Percentiles rank a stretch among this genome's conserved stretches.
These are phyloP conservation scores for Lasioglossum leucozonium DNA, from an alignment of 2,888 invertebrate species.

Conservation along the genomic window DNA sequence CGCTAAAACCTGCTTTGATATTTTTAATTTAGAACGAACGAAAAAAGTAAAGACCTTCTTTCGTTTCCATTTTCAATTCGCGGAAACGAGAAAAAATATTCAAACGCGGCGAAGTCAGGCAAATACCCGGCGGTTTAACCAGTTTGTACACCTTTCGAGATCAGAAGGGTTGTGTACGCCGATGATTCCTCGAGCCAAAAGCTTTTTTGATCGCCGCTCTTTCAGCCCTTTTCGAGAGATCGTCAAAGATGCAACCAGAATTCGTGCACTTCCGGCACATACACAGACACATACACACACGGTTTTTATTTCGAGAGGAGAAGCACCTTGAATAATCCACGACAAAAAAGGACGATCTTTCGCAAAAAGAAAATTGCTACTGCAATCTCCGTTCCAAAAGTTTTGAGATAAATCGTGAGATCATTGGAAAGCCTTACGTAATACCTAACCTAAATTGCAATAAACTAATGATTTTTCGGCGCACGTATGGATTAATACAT, in stretches of 20 bases:
- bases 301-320: neutral
- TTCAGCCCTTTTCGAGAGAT: neutral
- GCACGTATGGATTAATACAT: no score
- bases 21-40: neutral
- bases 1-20: neutral
- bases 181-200: neutral
- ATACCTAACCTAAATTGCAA: no score
- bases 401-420: no score
- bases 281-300: no score
- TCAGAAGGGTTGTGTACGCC: neutral
- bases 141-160: conserved; percentile 2
- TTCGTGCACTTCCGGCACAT: neutral
- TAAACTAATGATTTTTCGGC: no score
- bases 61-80: neutral
- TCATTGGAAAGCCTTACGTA: no score
- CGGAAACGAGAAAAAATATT: neutral
- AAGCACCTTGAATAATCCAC: neutral
- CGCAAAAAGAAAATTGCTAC: neutral
- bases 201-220: neutral
- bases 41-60: neutral
- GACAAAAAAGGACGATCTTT: neutral
- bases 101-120: neutral
- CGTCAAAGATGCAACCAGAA: conserved; percentile 3
- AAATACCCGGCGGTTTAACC: neutral
- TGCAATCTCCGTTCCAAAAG: neutral